phyloP scores from a whole-genome alignment of 2,113 vertebrate genomes.

The Planiliza haematocheilus region DNA sequence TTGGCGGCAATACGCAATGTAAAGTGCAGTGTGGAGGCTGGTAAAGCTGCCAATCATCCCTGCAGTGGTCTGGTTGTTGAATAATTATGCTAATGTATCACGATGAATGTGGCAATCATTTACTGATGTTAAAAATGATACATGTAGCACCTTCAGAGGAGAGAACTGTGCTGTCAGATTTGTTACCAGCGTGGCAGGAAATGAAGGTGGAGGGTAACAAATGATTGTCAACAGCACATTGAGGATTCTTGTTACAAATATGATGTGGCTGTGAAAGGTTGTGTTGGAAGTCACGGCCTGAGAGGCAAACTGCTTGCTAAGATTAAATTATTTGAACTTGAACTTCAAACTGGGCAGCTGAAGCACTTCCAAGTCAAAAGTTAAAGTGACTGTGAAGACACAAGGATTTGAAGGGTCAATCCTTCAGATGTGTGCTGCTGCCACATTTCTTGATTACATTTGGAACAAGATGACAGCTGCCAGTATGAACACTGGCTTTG shows the following conservation, averaged over 20 bases:
- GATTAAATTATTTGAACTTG: constrained; percentile 6
- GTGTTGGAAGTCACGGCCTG: constrained; percentile 23
- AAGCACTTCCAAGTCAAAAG: too few species aligned
- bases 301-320: background rate
- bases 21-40: constrained; percentile 26
- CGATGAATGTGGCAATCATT: constrained; percentile 28
- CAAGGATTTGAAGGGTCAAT: constrained; percentile 1
- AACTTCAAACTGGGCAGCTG: too few species aligned
- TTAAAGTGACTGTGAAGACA: background rate
- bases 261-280: constrained; percentile 23
- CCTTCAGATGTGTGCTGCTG: constrained; percentile 1
- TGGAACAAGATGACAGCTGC: constrained; percentile 1
- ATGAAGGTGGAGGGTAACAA: background rate
- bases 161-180: constrained; percentile 1
- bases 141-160: constrained; percentile 30
- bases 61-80: constrained; percentile 33
- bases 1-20: background rate
- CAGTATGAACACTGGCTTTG: constrained; percentile 7
- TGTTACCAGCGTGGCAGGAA: background rate
- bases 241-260: background rate
- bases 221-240: background rate
- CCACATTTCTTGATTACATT: constrained; percentile 7
- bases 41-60: constrained; percentile 53
- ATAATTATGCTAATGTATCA: constrained; percentile 27
- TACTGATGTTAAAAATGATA: constrained; percentile 35